phyloP scores from a whole-genome alignment of 1,140 invertebrate species.

The Bombus turneri region DNA sequence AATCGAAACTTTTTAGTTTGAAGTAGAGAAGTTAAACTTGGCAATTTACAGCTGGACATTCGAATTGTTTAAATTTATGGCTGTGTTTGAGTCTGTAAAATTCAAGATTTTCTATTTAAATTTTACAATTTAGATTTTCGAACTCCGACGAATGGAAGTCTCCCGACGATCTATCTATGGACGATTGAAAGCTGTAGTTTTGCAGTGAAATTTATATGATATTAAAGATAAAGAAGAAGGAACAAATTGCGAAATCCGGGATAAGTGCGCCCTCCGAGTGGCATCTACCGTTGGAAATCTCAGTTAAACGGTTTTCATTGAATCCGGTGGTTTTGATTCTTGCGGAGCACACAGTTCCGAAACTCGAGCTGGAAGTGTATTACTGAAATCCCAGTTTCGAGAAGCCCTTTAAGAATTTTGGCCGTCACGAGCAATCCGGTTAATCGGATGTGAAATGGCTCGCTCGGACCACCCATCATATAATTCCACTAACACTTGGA shows the following conservation, averaged over 20 bases:
- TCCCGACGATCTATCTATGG: not conserved
- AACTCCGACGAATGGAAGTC: not conserved
- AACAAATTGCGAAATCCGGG: not conserved
- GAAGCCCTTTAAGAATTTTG: conserved; percentile 45
- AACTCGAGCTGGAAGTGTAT: conserved; percentile 53
- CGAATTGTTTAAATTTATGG: not conserved
- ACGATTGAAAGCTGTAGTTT: not conserved
- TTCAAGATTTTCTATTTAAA: not conserved
- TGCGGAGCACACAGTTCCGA: conserved; percentile 52
- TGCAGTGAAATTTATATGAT: conserved; percentile 27
- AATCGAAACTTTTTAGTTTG: no score
- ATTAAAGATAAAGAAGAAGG: conserved; percentile 12
- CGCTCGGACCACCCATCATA: not conserved
- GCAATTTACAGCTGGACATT: no score
- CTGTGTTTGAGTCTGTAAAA: not conserved
- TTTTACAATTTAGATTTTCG: no score
- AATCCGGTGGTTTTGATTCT: conserved; percentile 47
- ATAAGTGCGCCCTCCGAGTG: not conserved
- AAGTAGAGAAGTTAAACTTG: no score
- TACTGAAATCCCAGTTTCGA: conserved; percentile 24
- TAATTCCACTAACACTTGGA: not conserved
- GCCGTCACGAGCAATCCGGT: conserved; percentile 7
- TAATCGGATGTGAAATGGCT: conserved; percentile 10
- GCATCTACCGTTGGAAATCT: not conserved
- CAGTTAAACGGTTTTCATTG: conserved; percentile 36